phyloP scores from a whole-genome alignment of 2,888 invertebrate species.

The Oscheius myriophilus region DNA sequence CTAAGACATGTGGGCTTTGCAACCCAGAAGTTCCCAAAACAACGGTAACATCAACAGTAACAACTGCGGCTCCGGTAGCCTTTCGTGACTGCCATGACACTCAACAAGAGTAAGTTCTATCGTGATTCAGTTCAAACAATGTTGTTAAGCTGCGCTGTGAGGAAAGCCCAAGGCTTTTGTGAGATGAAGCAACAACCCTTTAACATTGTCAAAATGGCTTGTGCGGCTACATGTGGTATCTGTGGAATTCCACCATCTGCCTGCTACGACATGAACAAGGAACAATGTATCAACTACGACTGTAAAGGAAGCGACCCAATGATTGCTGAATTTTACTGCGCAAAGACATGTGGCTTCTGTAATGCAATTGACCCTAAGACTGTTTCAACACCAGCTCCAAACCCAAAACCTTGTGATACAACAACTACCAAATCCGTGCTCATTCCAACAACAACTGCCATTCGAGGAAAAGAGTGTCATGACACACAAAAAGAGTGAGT shows the following conservation, averaged over 20 bases:
- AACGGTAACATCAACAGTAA: too few species aligned
- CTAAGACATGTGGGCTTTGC: neutral
- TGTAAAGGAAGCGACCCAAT: too few species aligned
- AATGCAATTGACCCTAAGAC: slow-evolving; percentile 23
- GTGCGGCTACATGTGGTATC: neutral
- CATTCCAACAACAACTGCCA: neutral
- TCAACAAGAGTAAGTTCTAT: slow-evolving; percentile 6
- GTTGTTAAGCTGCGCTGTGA: slow-evolving; percentile 17
- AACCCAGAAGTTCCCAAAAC: slow-evolving; percentile 1
- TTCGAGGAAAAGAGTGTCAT: neutral
- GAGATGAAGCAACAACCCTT: neutral
- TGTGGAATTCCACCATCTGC: slow-evolving; percentile 18
- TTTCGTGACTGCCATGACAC: slow-evolving; percentile 3
- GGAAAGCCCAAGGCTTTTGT: slow-evolving; percentile 12
- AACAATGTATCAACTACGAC: too few species aligned
- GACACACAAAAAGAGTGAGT: slow-evolving; percentile 10
- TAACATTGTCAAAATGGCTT: neutral
- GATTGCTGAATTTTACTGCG: too few species aligned
- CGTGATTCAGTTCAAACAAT: too few species aligned
- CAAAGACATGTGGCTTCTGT: too few species aligned
- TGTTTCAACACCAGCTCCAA: neutral
- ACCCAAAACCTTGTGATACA: too few species aligned
- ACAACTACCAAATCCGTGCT: too few species aligned
- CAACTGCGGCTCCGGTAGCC: neutral
- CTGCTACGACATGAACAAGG: slow-evolving; percentile 5